Percentiles rank a stretch among this genome's conserved stretches.
phyloP scores from a whole-genome alignment of 2,888 invertebrate genomes.

The Lampropteryx suffumata region DNA sequence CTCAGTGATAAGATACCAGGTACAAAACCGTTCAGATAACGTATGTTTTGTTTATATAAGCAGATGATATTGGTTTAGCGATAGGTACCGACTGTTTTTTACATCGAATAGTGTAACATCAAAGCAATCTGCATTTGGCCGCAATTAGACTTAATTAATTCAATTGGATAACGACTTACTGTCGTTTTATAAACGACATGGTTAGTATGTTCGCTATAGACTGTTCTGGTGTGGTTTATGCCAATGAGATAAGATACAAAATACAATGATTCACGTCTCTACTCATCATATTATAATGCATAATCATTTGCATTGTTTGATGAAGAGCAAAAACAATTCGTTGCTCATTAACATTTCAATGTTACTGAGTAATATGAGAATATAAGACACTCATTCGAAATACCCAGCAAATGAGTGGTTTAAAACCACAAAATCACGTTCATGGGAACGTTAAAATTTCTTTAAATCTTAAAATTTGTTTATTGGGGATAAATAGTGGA shows the following conservation, averaged over 20 bases:
- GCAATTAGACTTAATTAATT: constrained; percentile 32
- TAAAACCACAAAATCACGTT: too few species aligned
- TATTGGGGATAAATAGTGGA: too few species aligned
- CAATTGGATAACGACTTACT: constrained; percentile 31
- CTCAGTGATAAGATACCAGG: constrained; percentile 30
- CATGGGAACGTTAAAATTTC: too few species aligned
- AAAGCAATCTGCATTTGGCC: constrained; percentile 14
- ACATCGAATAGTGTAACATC: too few species aligned
- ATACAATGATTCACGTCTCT: too few species aligned
- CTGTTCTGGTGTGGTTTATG: too few species aligned
- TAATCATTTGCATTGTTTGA: constrained; percentile 20
- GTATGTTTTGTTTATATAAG: constrained; percentile 30
- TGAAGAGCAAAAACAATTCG: constrained; percentile 7
- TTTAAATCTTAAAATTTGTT: too few species aligned
- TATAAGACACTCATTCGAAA: too few species aligned
- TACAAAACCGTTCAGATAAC: constrained; percentile 29
- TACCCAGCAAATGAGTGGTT: too few species aligned
- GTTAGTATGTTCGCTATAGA: constrained; percentile 3
- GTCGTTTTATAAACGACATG: constrained; percentile 24
- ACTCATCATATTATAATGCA: too few species aligned
- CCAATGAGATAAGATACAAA: too few species aligned
- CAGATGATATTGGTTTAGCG: constrained; percentile 21
- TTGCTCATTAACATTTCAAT: not conserved
- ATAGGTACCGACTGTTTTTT: constrained; percentile 2
- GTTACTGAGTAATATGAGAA: too few species aligned